Percentiles rank a stretch among this genome's conserved stretches.
Evolutionary conservation across 2,113 vertebrate species (phyloP).

Genomic region (Noctilio leporinus): DNA sequence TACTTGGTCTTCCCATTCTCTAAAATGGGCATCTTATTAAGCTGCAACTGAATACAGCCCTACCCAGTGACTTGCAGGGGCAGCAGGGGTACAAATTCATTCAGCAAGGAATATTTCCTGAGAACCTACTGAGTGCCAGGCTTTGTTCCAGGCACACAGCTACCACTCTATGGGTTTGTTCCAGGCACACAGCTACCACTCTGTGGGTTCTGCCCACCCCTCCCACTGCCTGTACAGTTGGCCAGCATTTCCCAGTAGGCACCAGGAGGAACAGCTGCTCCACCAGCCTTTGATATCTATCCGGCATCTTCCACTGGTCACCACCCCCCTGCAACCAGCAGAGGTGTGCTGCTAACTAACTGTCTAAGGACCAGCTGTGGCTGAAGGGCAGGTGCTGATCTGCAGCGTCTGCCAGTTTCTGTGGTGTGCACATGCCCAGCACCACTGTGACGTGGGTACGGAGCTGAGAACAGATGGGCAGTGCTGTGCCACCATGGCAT

Average conservation of each 20-base stretch:
- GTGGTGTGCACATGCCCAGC: background rate
- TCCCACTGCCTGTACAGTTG: background rate
- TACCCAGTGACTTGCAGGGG: background rate
- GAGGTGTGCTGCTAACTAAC: background rate
- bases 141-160: background rate
- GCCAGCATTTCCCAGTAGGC: background rate
- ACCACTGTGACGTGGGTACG: fast-evolving
- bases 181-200: no score
- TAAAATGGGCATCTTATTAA: background rate
- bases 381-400: background rate
- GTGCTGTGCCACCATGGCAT: fast-evolving
- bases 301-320: background rate
- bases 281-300: background rate
- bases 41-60: background rate
- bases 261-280: background rate
- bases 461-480: fast-evolving
- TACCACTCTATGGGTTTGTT: background rate
- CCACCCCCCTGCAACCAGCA: background rate
- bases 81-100: no score
- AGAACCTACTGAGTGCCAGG: background rate
- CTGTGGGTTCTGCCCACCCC: background rate
- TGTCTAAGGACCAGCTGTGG: background rate
- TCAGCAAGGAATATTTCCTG: background rate
- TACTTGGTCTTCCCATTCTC: background rate
- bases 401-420: background rate